phyloP scores from a whole-genome alignment of 1,140 invertebrate genomes.

The Dinothrombium tinctorium region DNA sequence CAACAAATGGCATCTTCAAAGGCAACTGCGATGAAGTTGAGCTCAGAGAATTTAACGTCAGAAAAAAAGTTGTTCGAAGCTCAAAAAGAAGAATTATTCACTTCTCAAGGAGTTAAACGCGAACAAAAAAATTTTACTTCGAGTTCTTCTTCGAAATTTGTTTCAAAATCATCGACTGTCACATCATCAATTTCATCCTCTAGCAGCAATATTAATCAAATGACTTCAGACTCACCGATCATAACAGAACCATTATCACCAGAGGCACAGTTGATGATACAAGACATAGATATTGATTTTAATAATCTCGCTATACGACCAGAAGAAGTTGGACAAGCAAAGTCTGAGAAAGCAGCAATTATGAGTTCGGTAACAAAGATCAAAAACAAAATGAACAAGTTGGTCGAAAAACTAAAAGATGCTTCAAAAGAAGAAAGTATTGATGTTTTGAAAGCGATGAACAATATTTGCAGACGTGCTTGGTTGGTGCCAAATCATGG shows the following conservation, averaged over 20 bases:
- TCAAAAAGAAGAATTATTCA: no score
- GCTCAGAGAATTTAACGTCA: no score
- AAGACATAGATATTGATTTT: neutral
- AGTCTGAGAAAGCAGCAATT: neutral
- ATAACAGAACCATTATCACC: conserved; percentile 1
- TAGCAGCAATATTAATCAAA: neutral
- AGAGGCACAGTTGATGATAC: neutral
- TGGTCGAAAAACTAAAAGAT: conserved; percentile 13
- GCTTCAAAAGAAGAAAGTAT: conserved; percentile 11
- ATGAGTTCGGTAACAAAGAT: conserved; percentile 3
- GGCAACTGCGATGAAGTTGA: no score
- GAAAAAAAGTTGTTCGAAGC: no score
- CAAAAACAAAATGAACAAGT: conserved; percentile 8
- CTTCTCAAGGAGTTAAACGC: neutral
- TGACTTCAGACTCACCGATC: neutral
- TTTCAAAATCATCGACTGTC: neutral
- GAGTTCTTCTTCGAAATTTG: neutral
- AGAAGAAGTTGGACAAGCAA: conserved; percentile 10
- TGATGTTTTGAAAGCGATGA: conserved; percentile 20
- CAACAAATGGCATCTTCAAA: no score
- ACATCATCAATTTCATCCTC: neutral
- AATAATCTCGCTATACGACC: conserved; percentile 1
- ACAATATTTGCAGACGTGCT: conserved; percentile 32
- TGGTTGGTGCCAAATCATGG: conserved; percentile 84
- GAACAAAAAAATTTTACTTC: neutral